Base-by-base conservation (phyloP, 1,140 invertebrate genomes). In the Stegodyphus mimosarum region DNA sequence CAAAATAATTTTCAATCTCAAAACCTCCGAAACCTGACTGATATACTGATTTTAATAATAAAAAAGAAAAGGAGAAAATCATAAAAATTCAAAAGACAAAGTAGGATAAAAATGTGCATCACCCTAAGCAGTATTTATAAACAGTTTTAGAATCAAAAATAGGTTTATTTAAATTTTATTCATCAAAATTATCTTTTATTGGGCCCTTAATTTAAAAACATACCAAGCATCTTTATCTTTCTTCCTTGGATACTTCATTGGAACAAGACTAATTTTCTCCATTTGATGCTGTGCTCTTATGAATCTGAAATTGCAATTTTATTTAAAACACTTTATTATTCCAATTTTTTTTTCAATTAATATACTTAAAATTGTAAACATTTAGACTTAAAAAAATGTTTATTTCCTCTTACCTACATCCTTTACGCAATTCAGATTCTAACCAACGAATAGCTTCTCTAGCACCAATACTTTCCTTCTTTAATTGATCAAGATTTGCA, bases 361-460 rank as follows among this genome's bases (percentile, higher is more conserved):
- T 9, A 60, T 15, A 60, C 2, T 60, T 60, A 60, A 60, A 60
- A 10, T 2, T 60, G 55, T 5, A 60, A 60, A 60, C 55, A 55
- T 55, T 55, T 55, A 60, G 15, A 60, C 2, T 60, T 10, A 9
- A 60, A 60, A 33, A 33, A 33, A 33, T 33, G 33, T 33, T 33
- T 33, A 33, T 33, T 33, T 1, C 33, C 55, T 10, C 90, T 89
- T 94, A 97, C 76, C 96, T 92, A 86, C 96, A 96, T 10, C 96
- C 96, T 87, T 94, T 93, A 81, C 94, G 93, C 18, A 98, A 93
- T 90, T 97, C 95, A 48, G 92, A 90, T 90, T 98, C 96, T 72
- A 98, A 90, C 96, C 96, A 98, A 87, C 96, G 94, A 74, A 97
- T 98, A 4, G 95, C 95, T 89, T 97, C 95, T 72, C 96, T 92